Evolutionary conservation across 2,797 vertebrate species (phyloP), one percentile per base, ranked within the genome.

Genomic region (Cynodonichthys magdalenae): DNA sequence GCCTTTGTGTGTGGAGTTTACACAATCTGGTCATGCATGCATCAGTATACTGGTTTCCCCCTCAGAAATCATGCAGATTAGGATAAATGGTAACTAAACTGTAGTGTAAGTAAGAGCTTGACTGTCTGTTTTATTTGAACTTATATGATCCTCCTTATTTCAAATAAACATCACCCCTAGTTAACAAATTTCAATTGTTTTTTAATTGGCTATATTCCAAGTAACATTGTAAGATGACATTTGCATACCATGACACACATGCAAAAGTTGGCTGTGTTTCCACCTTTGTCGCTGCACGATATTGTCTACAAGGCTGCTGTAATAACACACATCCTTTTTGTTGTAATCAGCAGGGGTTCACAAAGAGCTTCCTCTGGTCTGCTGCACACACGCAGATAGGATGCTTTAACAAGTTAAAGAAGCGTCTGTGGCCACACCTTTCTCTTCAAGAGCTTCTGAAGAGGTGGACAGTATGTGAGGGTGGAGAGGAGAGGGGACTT

Each of bases 261-360:
- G 56, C 15, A 18, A 4, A 57, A 59, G 39, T 53, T 31, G 45
- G 49, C 57, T 45, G 34, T 9, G 20, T 59, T 71, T 71, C 49
- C 56, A 66, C 67, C 58, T 53, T 50, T 83, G 81, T 74, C 63
- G 42, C 20, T 36, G 41, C 45, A 60, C 47, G 59, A 71, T 70
- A 79, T 78, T 87, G 82, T 82, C 75, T 44, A 7, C 66, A 8
- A 1, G 55, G 53, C 64, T 71, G 69, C 74, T 72, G 59, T 51
- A 81, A 80, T 74, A 81, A 79, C 77, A 80, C 69, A 77, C 72
- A 75, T 78, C 69, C 62, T 74, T 62, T 64, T 50, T 76, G 69
- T 73, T 76, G 64, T 77, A 84, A 86, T 87, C 87, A 86, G 86
- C 15, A 27, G 46, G 66, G 61, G 82, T 74, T 82, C 80, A 81